phyloP scores from a whole-genome alignment of 2,888 invertebrate genomes.

The Apamea sordens region DNA sequence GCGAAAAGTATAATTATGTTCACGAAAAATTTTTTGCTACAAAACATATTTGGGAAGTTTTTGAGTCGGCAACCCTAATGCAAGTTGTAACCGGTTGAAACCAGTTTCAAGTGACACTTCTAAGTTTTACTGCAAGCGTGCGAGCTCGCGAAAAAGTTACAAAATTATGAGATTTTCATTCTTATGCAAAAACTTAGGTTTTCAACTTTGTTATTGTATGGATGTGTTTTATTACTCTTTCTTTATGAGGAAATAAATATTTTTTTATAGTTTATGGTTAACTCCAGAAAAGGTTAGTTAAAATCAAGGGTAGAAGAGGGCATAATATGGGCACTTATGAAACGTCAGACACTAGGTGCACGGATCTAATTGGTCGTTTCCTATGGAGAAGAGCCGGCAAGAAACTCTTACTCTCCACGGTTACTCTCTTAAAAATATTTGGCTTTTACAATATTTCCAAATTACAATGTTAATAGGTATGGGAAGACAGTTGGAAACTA shows the following conservation, averaged over 20 bases:
- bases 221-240: conserved; percentile 1
- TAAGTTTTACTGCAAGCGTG: conserved; percentile 64
- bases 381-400: background rate
- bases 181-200: conserved; percentile 61
- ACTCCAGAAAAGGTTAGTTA: background rate
- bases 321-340: background rate
- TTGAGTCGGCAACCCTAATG: conserved; percentile 58
- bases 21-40: background rate
- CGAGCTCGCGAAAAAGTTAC: conserved; percentile 62
- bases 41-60: conserved; percentile 31
- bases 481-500: background rate
- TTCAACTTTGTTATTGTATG: background rate
- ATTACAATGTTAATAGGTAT: background rate
- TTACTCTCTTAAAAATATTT: background rate
- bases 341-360: background rate
- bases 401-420: background rate
- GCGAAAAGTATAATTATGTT: conserved; percentile 57
- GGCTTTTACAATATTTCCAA: background rate
- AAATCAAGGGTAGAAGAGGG: background rate
- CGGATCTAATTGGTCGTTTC: background rate
- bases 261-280: background rate
- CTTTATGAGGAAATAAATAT: background rate
- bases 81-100: conserved; percentile 69
- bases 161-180: conserved; percentile 64
- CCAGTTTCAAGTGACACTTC: conserved; percentile 72